These are phyloP conservation scores for Liasis olivaceus DNA, from an alignment of 2,797 vertebrate species.

Conservation along the genomic window DNA sequence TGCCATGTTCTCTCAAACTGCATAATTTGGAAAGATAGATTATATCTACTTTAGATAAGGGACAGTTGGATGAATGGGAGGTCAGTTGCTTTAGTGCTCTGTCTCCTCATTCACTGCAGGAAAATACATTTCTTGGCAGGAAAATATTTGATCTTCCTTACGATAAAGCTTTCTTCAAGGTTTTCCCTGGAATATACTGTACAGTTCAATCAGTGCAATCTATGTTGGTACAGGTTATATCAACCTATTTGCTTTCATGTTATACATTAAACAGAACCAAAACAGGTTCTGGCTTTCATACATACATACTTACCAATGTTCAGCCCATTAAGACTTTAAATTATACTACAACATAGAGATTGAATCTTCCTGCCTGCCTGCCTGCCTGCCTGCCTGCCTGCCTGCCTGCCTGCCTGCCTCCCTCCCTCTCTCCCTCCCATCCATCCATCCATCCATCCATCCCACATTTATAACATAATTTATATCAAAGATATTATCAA, in stretches of 20 bases:
- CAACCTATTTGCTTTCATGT: conserved; percentile 9
- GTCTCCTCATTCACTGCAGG: not conserved
- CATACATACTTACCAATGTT: not conserved
- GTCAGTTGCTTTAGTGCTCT: not conserved
- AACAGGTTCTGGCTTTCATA: conserved; percentile 56
- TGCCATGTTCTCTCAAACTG: not conserved
- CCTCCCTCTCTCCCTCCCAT: not conserved
- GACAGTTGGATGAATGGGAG: not conserved
- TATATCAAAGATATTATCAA: conserved; percentile 53
- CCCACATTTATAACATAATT: not conserved
- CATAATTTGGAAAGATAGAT: not conserved
- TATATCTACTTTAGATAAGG: not conserved
- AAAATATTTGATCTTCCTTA: not conserved
- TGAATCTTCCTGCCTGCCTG: not conserved
- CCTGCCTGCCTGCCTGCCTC: not conserved
- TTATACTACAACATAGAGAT: conserved; percentile 30
- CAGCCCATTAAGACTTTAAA: conserved; percentile 42
- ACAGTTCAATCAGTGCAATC: conserved; percentile 19
- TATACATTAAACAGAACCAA: conserved; percentile 45
- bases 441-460: not conserved
- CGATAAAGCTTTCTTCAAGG: not conserved
- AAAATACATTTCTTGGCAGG: not conserved
- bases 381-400: not conserved
- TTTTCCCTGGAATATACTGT: conserved; percentile 31
- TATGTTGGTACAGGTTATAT: conserved; percentile 25